A percentile compares a stretch with the other conserved stretches of the same genome.
These are phyloP conservation scores for Alviniconcha marisindica DNA, from an alignment of 1,140 invertebrate genomes.

Conservation along the genomic window DNA sequence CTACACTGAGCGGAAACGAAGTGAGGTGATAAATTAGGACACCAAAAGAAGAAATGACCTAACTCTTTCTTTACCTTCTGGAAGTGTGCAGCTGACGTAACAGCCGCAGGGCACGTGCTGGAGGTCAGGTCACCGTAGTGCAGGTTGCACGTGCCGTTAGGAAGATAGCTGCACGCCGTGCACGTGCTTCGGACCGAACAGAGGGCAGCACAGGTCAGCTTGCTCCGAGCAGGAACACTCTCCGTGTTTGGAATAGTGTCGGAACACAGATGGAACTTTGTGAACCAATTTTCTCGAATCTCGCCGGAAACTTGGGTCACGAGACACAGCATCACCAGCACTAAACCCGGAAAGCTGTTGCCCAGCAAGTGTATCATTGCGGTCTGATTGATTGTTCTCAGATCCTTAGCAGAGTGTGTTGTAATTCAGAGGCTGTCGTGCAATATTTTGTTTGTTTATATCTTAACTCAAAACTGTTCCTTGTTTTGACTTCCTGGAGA, in stretches of 20 bases:
- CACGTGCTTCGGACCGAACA: not conserved
- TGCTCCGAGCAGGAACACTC: not conserved
- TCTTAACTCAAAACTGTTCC: no score
- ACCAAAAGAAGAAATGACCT: not conserved
- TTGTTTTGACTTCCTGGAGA: no score
- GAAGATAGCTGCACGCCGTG: not conserved
- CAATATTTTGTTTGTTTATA: no score
- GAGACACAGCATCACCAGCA: no score
- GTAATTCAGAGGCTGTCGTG: no score
- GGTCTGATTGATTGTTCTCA: no score
- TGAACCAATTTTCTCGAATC: not conserved
- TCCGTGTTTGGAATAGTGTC: not conserved
- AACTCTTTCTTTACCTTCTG: not conserved
- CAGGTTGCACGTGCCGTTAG: slow-evolving; percentile 17
- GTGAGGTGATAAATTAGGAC: not conserved
- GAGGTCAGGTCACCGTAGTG: not conserved
- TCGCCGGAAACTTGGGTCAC: no score
- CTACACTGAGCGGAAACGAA: not conserved
- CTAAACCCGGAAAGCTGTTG: no score
- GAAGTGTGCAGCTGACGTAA: not conserved
- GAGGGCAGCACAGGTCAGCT: not conserved
- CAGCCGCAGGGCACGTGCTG: not conserved
- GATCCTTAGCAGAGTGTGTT: no score
- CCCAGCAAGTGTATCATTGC: no score
- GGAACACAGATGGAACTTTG: not conserved